Evolutionary conservation across 2,113 vertebrate genomes (phyloP).

Genomic region (Thryonomys swinderianus): DNA sequence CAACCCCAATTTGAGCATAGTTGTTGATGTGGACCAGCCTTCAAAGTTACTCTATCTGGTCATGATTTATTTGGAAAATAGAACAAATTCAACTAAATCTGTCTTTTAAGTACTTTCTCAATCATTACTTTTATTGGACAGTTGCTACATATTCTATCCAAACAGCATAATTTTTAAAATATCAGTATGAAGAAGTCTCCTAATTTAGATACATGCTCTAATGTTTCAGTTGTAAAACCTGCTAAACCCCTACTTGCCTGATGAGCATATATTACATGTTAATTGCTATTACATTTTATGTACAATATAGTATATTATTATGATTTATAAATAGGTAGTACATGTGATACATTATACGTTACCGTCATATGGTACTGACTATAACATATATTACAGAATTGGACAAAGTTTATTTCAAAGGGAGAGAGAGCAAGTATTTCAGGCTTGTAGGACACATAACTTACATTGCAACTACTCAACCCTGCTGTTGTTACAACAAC

Average conservation of each 20-base stretch:
- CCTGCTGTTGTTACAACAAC: not conserved
- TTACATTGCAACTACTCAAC: not conserved
- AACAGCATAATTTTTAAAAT: not conserved
- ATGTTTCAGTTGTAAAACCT: not conserved
- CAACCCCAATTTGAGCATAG: conserved; percentile 25
- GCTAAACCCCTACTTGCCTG: not conserved
- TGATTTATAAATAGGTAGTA: not conserved
- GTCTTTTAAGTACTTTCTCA: not conserved
- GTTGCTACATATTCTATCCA: conserved; percentile 36
- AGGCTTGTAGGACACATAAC: not conserved
- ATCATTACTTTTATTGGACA: conserved; percentile 7
- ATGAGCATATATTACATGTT: not conserved
- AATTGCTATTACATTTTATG: no score
- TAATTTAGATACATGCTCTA: not conserved
- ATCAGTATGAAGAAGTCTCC: not conserved
- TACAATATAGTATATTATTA: not conserved
- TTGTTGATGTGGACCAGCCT: not conserved
- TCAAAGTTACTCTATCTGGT: conserved; percentile 47
- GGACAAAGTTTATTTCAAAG: not conserved
- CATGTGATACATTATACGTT: not conserved
- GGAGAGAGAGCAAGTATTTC: not conserved
- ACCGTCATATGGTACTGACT: not conserved
- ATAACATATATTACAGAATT: not conserved
- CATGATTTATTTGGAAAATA: conserved; percentile 50
- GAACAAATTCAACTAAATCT: conserved; percentile 9